These are phyloP conservation scores for Drosophila ercepeae DNA, from an alignment of 1,140 invertebrate genomes.

Conservation along the genomic window DNA sequence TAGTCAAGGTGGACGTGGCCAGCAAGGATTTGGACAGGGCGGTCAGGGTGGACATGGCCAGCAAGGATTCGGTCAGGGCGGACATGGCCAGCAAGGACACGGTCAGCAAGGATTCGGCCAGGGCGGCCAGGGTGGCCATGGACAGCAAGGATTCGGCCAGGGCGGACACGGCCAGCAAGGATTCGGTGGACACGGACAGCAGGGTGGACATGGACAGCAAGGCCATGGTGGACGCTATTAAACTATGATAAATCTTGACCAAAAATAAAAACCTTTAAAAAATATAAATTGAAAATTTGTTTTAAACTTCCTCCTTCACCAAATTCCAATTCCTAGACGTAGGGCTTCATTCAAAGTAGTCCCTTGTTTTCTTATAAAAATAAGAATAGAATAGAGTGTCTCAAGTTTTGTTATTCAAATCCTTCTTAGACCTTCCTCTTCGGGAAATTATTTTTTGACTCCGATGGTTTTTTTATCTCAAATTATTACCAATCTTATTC, in stretches of 20 bases:
- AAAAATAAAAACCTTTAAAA: constrained; percentile 3
- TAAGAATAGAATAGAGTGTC: no score
- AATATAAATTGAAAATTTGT: background rate
- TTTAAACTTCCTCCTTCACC: background rate
- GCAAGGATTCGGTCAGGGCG: constrained; percentile 1
- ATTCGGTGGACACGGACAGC: no score
- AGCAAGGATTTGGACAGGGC: constrained; percentile 29
- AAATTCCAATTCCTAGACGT: background rate
- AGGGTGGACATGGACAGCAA: constrained; percentile 29
- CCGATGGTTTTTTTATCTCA: no score
- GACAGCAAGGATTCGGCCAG: constrained; percentile 8
- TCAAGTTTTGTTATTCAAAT: no score
- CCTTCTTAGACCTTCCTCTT: no score
- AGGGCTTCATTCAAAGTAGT: no score
- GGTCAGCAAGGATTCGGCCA: constrained; percentile 31
- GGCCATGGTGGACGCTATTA: constrained; percentile 16
- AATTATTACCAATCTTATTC: no score
- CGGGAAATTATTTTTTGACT: no score
- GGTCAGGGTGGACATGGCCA: constrained; percentile 21
- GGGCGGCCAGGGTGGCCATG: constrained; percentile 29
- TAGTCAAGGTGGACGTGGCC: constrained; percentile 5
- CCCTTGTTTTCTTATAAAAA: no score
- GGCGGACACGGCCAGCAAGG: constrained; percentile 29
- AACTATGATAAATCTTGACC: background rate
- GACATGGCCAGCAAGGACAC: background rate